phyloP scores from a whole-genome alignment of 2,888 invertebrate genomes.

The Cosmopolites sordidus region DNA sequence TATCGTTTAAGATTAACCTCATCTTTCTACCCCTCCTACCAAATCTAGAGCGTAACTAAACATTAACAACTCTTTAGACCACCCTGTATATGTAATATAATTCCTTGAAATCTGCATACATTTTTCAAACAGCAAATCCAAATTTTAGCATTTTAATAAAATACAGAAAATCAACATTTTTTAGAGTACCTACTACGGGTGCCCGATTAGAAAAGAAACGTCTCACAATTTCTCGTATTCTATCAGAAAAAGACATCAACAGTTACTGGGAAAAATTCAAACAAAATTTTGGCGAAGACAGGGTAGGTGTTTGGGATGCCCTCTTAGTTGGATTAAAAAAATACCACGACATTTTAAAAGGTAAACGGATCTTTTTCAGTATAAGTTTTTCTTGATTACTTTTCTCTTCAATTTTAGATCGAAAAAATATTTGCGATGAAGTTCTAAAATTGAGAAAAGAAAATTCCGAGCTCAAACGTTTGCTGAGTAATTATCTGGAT shows the following conservation, averaged over 20 bases:
- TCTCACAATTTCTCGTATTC: slow-evolving; percentile 53
- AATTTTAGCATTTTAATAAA: too few relatives aligned
- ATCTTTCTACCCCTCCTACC: too few relatives aligned
- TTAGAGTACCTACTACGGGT: slow-evolving; percentile 38
- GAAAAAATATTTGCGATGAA: slow-evolving; percentile 63
- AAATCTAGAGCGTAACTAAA: too few relatives aligned
- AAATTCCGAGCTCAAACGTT: slow-evolving; percentile 63
- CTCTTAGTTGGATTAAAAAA: slow-evolving; percentile 59
- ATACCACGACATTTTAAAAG: slow-evolving; percentile 62
- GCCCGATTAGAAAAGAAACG: slow-evolving; percentile 42
- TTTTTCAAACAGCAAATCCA: too few relatives aligned
- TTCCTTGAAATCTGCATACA: too few relatives aligned
- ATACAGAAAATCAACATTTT: too few relatives aligned
- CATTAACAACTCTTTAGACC: too few relatives aligned
- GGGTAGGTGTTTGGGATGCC: slow-evolving; percentile 68
- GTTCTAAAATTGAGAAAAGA: slow-evolving; percentile 61
- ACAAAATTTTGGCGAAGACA: slow-evolving; percentile 56
- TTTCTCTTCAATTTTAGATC: too few relatives aligned
- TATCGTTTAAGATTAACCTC: too few relatives aligned
- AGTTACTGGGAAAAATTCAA: slow-evolving; percentile 66
- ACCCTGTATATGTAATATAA: too few relatives aligned
- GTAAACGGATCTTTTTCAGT: too few relatives aligned
- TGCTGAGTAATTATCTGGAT: slow-evolving; percentile 59
- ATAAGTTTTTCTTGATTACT: too few relatives aligned
- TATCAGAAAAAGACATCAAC: slow-evolving; percentile 56